Evolutionary conservation across 1,140 invertebrate genomes (phyloP).

Genomic region (Zaprionus nigranus): DNA sequence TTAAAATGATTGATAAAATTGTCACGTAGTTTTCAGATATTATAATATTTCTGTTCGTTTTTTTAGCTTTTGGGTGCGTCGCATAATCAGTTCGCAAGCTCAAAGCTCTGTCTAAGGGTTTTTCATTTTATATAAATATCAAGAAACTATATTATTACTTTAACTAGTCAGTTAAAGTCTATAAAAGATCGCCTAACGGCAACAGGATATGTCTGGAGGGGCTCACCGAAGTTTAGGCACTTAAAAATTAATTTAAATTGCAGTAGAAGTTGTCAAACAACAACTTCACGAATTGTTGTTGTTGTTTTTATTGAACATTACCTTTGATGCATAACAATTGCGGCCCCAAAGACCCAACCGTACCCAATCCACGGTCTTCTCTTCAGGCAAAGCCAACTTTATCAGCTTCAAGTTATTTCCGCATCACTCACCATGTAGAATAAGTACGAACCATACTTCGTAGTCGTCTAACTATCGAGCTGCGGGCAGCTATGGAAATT

Average conservation of each 20-base stretch:
- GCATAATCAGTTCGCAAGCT: neutral
- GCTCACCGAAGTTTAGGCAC: conserved; percentile 10
- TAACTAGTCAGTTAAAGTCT: too few species aligned
- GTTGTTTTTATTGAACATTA: conserved; percentile 45
- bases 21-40: conserved; percentile 34
- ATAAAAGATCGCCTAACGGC: neutral
- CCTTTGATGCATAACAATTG: conserved; percentile 50
- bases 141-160: neutral
- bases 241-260: conserved; percentile 48
- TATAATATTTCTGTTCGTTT: neutral
- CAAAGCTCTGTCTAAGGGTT: neutral
- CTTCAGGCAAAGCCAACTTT: conserved; percentile 13
- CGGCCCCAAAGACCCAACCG: neutral
- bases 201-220: conserved; percentile 41
- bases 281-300: conserved; percentile 26
- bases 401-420: conserved; percentile 47
- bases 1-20: conserved; percentile 37
- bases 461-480: conserved; percentile 44
- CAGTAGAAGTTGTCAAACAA: conserved; percentile 34
- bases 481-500: conserved; percentile 32
- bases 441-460: neutral
- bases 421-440: conserved; percentile 29
- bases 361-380: neutral
- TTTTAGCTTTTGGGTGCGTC: conserved; percentile 28
- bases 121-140: neutral